A percentile compares a stretch with the other conserved stretches of the same genome.
Conservation (phyloP, 2,888 invertebrate genomes). For the Sclerodermus sp. region DNA sequence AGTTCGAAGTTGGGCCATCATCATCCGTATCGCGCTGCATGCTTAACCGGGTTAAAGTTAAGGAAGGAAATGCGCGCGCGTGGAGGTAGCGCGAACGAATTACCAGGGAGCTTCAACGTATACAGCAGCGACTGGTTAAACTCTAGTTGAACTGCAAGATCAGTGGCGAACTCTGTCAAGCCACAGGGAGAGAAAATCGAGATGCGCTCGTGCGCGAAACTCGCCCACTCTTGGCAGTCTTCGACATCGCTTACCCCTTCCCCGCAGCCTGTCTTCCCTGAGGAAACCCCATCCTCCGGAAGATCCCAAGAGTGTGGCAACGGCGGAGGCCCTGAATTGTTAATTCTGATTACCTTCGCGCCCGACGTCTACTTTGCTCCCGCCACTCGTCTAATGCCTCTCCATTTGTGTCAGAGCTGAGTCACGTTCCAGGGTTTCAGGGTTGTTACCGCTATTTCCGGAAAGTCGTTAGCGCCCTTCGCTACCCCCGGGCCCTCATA, state of each 20-base stretch:
- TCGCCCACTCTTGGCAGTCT: constrained; percentile 11
- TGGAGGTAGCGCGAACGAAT: constrained; percentile 23
- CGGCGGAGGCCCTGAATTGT: constrained; percentile 37
- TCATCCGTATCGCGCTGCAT: too few species aligned
- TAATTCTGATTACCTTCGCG: constrained; percentile 41
- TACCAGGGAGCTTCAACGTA: constrained; percentile 17
- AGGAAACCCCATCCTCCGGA: neutral
- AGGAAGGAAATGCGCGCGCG: constrained; percentile 16
- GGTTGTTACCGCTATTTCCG: constrained; percentile 36
- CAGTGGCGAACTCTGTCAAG: constrained; percentile 23
- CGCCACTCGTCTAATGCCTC: constrained; percentile 35
- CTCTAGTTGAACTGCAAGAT: constrained; percentile 11
- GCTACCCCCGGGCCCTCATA: constrained; percentile 9
- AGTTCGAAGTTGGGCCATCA: too few species aligned
- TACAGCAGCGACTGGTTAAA: constrained; percentile 9
- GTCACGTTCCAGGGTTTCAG: constrained; percentile 32
- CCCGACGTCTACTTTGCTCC: constrained; percentile 19
- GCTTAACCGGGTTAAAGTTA: constrained; percentile 5
- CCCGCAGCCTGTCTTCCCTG: neutral
- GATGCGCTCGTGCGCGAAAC: neutral
- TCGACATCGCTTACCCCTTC: constrained; percentile 4
- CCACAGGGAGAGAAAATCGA: too few species aligned
- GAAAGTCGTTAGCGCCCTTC: constrained; percentile 31
- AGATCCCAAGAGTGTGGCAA: neutral
- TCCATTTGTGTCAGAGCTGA: constrained; percentile 40